A percentile compares a stretch with the other conserved stretches of the same genome.
phyloP scores from a whole-genome alignment of 2,113 vertebrate genomes.

The Bos javanicus region DNA sequence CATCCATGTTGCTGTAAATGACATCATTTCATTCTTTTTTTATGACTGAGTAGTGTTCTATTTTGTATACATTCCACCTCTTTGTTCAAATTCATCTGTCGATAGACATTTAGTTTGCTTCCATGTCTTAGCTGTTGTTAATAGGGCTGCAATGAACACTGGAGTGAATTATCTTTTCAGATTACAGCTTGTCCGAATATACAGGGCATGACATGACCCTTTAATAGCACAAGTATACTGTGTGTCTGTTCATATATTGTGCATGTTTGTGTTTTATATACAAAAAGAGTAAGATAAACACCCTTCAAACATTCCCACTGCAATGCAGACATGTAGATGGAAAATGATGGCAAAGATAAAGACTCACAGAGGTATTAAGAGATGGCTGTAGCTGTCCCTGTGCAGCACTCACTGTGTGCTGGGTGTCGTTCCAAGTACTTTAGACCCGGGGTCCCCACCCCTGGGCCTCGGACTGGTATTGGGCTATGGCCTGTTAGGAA shows the following conservation, averaged over 20 bases:
- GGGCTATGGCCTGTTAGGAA: neutral
- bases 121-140: neutral
- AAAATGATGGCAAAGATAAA: neutral
- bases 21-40: neutral
- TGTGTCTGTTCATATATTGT: neutral
- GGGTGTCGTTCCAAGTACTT: neutral
- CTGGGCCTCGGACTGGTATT: neutral
- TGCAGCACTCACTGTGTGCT: fast-evolving
- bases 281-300: neutral
- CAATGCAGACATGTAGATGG: neutral
- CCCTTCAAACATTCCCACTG: too few species aligned
- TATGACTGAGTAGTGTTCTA: neutral
- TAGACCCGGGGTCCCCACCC: neutral
- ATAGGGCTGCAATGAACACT: neutral
- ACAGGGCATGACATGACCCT: neutral
- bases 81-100: neutral
- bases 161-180: neutral
- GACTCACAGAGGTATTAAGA: neutral
- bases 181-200: neutral
- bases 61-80: neutral
- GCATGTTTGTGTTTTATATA: neutral
- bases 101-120: neutral
- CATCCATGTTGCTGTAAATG: neutral
- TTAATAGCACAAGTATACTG: neutral
- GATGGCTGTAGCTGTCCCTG: neutral